Conservation (phyloP, 2,888 invertebrate genomes). For the Drosophila stalkeri region DNA sequence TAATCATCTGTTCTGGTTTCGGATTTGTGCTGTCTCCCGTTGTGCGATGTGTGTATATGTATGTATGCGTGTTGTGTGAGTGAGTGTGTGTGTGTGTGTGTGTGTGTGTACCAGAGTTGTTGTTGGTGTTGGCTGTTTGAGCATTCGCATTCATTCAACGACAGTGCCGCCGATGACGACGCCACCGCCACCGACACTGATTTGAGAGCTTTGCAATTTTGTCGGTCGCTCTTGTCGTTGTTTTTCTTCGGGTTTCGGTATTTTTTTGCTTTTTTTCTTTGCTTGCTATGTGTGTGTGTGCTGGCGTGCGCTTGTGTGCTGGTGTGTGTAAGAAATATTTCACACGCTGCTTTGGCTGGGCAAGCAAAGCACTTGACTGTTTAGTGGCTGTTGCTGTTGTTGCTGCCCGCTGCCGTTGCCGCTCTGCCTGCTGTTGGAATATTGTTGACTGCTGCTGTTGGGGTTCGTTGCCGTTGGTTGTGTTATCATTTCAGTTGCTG, state of each 20-base stretch:
- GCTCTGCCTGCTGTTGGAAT: conserved; percentile 44
- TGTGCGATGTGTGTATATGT: conserved; percentile 18
- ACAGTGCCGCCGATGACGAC: conserved; percentile 27
- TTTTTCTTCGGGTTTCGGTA: conserved; percentile 38
- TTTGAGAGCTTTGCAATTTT: conserved; percentile 77
- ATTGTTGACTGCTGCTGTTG: conserved; percentile 44
- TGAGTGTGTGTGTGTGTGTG: conserved; percentile 8
- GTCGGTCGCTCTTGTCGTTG: conserved; percentile 58
- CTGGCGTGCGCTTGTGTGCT: conserved; percentile 13
- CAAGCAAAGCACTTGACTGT: conserved; percentile 78
- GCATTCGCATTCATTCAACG: conserved; percentile 82
- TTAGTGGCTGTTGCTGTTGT: conserved; percentile 65
- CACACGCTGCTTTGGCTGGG: conserved; percentile 76
- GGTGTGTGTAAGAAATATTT: conserved; percentile 70
- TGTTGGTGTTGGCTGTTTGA: conserved; percentile 64
- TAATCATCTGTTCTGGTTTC: conserved; percentile 84
- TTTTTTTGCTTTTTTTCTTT: conserved; percentile 21
- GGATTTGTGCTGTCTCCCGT: conserved; percentile 68
- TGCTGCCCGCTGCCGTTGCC: conserved; percentile 28
- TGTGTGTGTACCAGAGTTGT: background rate
- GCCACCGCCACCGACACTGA: conserved; percentile 38
- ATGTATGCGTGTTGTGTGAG: conserved; percentile 15
- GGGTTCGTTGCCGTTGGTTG: conserved; percentile 74
- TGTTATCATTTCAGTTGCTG: conserved; percentile 76
- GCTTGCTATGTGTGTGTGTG: background rate